phyloP scores from a whole-genome alignment of 2,797 vertebrate species.

The Rhinichthys osculus region DNA sequence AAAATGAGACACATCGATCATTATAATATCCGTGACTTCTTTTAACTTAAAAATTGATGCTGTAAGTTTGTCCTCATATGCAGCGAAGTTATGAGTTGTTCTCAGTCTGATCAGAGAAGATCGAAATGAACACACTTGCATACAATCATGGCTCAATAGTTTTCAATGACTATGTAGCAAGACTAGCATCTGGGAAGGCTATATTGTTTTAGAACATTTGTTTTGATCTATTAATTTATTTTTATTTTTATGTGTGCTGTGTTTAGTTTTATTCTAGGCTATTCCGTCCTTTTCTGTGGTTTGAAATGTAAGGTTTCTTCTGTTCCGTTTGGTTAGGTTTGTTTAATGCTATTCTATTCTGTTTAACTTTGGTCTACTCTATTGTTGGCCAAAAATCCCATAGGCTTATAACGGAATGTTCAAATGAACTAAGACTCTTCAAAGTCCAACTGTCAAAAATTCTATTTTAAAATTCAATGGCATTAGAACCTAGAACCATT shows the following conservation, averaged over 20 bases:
- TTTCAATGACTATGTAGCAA: not conserved
- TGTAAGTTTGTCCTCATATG: not conserved
- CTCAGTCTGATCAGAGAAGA: not conserved
- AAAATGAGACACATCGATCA: constrained; percentile 22
- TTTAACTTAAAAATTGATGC: not conserved
- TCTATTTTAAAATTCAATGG: not conserved
- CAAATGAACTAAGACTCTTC: not conserved
- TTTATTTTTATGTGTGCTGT: not conserved
- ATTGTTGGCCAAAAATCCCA: not conserved
- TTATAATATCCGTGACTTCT: constrained; percentile 2
- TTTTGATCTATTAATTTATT: not conserved
- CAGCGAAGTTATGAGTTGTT: not conserved
- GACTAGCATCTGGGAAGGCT: not conserved
- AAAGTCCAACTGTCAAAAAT: not conserved
- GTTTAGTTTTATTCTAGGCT: not conserved
- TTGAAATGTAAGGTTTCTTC: not conserved
- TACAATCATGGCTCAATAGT: not conserved
- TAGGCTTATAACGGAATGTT: not conserved
- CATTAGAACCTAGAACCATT: not conserved
- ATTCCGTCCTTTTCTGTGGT: not conserved
- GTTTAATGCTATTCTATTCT: not conserved
- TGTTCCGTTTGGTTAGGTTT: not conserved
- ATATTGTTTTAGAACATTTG: not conserved
- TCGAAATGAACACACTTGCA: not conserved
- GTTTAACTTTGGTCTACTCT: not conserved